Conservation (phyloP, 2,888 invertebrate species). For the Lasioglossum oenotherae region DNA sequence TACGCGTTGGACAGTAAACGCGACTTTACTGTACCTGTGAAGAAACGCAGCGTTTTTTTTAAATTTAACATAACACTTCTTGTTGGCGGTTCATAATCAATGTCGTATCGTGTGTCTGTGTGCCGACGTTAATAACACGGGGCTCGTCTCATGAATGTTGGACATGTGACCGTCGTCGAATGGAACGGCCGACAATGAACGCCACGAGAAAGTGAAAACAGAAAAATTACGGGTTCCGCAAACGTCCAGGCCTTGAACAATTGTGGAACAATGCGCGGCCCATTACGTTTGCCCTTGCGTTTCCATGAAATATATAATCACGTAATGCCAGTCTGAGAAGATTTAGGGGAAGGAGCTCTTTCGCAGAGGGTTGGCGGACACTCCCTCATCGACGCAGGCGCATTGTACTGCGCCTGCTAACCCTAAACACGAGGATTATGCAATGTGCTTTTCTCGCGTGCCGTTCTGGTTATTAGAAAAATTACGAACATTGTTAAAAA, state of each 20-base stretch:
- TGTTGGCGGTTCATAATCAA: not conserved
- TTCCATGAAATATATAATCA: conserved; percentile 79
- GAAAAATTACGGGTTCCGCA: conserved; percentile 55
- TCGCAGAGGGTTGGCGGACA: conserved; percentile 63
- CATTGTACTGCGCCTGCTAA: conserved; percentile 54
- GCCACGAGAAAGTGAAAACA: conserved; percentile 20
- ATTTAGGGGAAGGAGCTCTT: conserved; percentile 65
- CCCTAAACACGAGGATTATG: conserved; percentile 51
- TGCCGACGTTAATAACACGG: not conserved
- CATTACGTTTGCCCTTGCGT: conserved; percentile 75
- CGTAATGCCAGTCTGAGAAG: conserved; percentile 74
- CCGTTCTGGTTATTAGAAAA: not conserved
- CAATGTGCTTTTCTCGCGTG: not conserved
- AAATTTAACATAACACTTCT: too few species aligned
- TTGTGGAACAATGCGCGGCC: conserved; percentile 38
- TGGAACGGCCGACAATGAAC: not conserved
- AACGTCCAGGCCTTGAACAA: conserved; percentile 37
- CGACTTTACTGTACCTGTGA: too few species aligned
- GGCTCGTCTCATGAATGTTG: not conserved
- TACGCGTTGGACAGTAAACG: too few species aligned
- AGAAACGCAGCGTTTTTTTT: too few species aligned
- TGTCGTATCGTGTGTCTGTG: not conserved
- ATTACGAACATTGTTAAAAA: not conserved
- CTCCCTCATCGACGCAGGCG: conserved; percentile 61
- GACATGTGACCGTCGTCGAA: not conserved